A percentile compares a stretch with the other conserved stretches of the same genome.
phyloP scores from a whole-genome alignment of 1,140 invertebrate genomes.

The Cyrtorhinus lividipennis region DNA sequence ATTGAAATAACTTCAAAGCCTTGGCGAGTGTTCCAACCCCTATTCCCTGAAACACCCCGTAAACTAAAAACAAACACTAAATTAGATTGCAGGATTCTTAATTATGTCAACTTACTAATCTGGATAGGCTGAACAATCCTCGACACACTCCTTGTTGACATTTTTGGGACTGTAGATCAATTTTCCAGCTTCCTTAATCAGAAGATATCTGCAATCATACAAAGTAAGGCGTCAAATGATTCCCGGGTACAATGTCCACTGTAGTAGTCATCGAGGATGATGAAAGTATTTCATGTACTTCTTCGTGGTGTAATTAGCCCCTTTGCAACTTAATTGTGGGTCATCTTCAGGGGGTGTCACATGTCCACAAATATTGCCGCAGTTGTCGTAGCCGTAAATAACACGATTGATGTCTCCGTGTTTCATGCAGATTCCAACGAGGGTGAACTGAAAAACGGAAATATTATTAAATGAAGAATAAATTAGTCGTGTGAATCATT shows the following conservation, averaged over 20 bases:
- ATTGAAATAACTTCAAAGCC: no score
- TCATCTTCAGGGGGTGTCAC: slow-evolving; percentile 31
- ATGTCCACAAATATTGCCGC: slow-evolving; percentile 48
- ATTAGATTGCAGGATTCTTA: no score
- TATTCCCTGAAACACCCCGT: no score
- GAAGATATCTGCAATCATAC: slow-evolving; percentile 29
- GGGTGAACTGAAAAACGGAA: slow-evolving; percentile 33
- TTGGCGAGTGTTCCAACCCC: no score
- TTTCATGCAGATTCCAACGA: slow-evolving; percentile 35
- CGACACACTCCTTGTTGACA: slow-evolving; percentile 33
- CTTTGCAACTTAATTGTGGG: slow-evolving; percentile 31
- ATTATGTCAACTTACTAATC: slow-evolving; percentile 38
- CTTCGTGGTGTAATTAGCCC: slow-evolving; percentile 33
- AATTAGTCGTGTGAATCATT: no score
- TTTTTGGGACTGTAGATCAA: slow-evolving; percentile 26
- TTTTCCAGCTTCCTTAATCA: slow-evolving; percentile 25
- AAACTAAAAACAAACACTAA: no score
- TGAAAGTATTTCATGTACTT: slow-evolving; percentile 25
- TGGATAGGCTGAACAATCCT: slow-evolving; percentile 30
- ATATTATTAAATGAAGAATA: slow-evolving; percentile 15
- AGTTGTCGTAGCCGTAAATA: slow-evolving; percentile 50
- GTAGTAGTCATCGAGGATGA: neutral
- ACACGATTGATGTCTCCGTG: slow-evolving; percentile 43
- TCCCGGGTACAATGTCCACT: neutral
- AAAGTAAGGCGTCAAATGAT: neutral